phyloP scores from a whole-genome alignment of 2,888 invertebrate species.

The Pyrocoelia pectoralis region DNA sequence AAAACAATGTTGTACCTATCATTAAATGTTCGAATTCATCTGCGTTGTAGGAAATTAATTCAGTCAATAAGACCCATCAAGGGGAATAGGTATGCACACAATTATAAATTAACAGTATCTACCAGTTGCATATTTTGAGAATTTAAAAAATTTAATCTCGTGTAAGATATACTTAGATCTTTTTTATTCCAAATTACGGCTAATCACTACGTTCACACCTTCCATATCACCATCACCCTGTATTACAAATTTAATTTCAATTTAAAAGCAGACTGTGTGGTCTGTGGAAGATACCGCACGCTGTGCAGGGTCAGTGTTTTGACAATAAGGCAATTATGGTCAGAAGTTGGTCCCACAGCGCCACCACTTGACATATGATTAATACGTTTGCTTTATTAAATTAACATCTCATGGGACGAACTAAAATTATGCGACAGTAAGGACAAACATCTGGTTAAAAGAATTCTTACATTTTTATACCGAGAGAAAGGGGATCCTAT shows the following conservation, averaged over 20 bases:
- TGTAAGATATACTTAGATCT: too few species aligned
- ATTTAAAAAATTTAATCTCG: too few species aligned
- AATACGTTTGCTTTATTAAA: constrained; percentile 58
- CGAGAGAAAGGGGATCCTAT: background rate
- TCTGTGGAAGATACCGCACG: constrained; percentile 46
- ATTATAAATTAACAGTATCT: too few species aligned
- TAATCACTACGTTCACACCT: too few species aligned
- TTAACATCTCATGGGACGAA: constrained; percentile 55
- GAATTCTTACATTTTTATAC: constrained; percentile 34
- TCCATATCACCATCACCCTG: too few species aligned
- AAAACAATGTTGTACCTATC: too few species aligned
- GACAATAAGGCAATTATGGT: constrained; percentile 60
- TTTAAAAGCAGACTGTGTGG: constrained; percentile 53
- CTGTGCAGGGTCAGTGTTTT: constrained; percentile 55
- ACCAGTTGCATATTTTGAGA: too few species aligned
- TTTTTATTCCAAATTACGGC: too few species aligned
- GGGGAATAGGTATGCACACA: too few species aligned
- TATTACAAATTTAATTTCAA: constrained; percentile 44
- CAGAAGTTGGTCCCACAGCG: constrained; percentile 55
- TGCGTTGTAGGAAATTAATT: too few species aligned
- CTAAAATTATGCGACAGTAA: constrained; percentile 29
- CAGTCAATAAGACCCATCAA: too few species aligned
- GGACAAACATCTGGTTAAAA: constrained; percentile 32
- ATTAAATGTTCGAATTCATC: too few species aligned
- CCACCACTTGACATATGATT: constrained; percentile 58